Evolutionary conservation across 2,113 vertebrate genomes (phyloP), one percentile per base, ranked within the genome.

Genomic region (Phoxinus phoxinus): DNA sequence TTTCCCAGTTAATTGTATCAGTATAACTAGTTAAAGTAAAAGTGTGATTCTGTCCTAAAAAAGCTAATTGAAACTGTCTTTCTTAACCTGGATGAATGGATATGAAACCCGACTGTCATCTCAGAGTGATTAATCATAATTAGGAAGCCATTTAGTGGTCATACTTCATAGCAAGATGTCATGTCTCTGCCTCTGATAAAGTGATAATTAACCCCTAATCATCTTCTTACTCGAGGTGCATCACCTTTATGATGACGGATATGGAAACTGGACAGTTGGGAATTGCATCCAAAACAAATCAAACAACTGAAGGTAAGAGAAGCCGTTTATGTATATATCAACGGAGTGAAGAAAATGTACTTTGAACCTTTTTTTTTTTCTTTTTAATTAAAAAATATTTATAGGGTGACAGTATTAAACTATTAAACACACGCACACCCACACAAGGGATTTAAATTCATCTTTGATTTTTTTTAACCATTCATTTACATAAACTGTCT

Each of bases 81-180:
- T 79, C 72, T 71, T 27, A 76, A 73, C 75, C 85, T 84, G 46
- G 75, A 81, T 86, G 56, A 59, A 80, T 75, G 84, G 65, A 44
- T 84, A 41, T 48, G 7, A 75, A 88, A 67, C 21, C 81, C 80
- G 48, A 51, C 74, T 71, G 85, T 86, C 76, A 59, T 86, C 84
- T 63, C 13, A 27, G 41, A 46, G 67, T 86, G 56, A 88, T 88
- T 86, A 84, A 88, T 88, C 85, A 86, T 84, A 88, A 88, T 88
- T 88, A 88, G 35, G 48, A 10, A 27, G 76, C 58, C 48, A 48
- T 88, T 86, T 69, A 76, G 48, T 75, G 87, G 74, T 84, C 77
- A 44, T 88, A 76, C 56, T 84, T 88, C 81, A 86, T 3, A 9
- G 85, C 56, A 86, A 80, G 56, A 84, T 81, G 19, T 88, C 81